Percentiles rank a stretch among this genome's conserved stretches.
Conservation (phyloP, 2,113 vertebrate species). For the Periophthalmus modestus region DNA sequence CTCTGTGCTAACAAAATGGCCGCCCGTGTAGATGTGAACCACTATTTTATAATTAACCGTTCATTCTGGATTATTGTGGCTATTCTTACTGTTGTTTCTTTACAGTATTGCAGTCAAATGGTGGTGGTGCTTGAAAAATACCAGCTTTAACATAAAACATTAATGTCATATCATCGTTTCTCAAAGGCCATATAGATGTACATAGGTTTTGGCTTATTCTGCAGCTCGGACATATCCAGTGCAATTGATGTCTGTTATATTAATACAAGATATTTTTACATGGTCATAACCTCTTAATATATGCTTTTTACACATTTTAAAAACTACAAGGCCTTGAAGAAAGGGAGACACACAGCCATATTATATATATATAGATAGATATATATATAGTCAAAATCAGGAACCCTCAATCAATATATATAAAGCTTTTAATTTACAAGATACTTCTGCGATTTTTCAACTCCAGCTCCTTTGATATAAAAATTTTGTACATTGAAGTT, state of each 20-base stretch:
- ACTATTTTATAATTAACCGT: conserved; percentile 10
- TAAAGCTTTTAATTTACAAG: conserved; percentile 53
- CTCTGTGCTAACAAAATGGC: conserved; percentile 45
- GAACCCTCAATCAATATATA: conserved; percentile 56
- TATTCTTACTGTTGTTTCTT: conserved; percentile 2
- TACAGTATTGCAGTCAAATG: conserved; percentile 49
- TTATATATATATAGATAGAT: neutral
- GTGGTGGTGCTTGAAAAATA: conserved; percentile 49
- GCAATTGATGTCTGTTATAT: conserved; percentile 40
- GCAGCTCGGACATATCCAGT: conserved; percentile 50
- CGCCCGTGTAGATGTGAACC: conserved; percentile 11
- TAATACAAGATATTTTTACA: conserved; percentile 62
- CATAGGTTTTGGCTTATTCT: conserved; percentile 30
- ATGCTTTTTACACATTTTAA: conserved; percentile 63
- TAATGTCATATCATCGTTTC: conserved; percentile 30
- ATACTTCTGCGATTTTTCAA: conserved; percentile 62
- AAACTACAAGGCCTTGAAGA: conserved; percentile 71
- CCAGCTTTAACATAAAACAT: conserved; percentile 51
- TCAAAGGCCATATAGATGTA: conserved; percentile 58
- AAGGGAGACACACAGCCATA: conserved; percentile 74
- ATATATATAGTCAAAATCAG: conserved; percentile 63
- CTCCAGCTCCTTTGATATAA: conserved; percentile 69
- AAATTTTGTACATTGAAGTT: conserved; percentile 70
- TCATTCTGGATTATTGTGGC: neutral
- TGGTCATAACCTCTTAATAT: conserved; percentile 41